Evolutionary conservation across 2,113 vertebrate species (phyloP), one percentile per base, ranked within the genome.

Genomic region (Pavo muticus): DNA sequence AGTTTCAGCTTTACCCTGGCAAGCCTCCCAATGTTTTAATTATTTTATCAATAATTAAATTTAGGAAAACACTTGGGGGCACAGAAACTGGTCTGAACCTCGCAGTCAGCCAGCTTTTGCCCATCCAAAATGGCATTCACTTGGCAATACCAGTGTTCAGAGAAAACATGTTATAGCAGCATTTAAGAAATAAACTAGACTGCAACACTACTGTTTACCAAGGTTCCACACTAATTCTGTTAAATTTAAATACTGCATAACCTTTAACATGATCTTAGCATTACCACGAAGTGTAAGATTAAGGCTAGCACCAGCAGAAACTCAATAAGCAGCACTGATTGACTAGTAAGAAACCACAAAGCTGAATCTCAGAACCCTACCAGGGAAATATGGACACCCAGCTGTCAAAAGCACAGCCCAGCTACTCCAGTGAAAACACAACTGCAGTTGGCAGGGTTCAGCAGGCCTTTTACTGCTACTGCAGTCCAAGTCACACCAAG

Each of bases 381-480:
- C 29, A 71, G 30, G 45, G 68, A 76, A 1, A 0, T 17, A n/a
- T 0, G 3, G 48, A 47, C 4, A 2, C 7, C 45, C 47, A 39
- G 52, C 35, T 50, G 65, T 45, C 27, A 14, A 39, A 35, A 74
- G n/a, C 71, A 8, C 15, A 9, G 18, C 11, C 4, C 14, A 42
- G 30, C 35, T 69, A 52, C 20, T n/a, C 12, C 12, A 10, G n/a
- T 44, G 25, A 84, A 27, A 50, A 52, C 35, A 52, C n/a, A 37
- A 50, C 35, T 29, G 11, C 68, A 52, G 15, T 4, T 3, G 0
- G 9, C 23, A 63, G 42, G 35, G 29, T 63, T 61, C 0, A 0
- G 23, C 40, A 35, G 0, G 12, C 32, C 47, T 10, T 29, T 39
- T 14, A 7, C 9, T 2, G 1, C 64, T 39, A 14, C 32, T 30